phyloP scores from a whole-genome alignment of 2,888 invertebrate genomes.

The Lasioglossum malachurum region DNA sequence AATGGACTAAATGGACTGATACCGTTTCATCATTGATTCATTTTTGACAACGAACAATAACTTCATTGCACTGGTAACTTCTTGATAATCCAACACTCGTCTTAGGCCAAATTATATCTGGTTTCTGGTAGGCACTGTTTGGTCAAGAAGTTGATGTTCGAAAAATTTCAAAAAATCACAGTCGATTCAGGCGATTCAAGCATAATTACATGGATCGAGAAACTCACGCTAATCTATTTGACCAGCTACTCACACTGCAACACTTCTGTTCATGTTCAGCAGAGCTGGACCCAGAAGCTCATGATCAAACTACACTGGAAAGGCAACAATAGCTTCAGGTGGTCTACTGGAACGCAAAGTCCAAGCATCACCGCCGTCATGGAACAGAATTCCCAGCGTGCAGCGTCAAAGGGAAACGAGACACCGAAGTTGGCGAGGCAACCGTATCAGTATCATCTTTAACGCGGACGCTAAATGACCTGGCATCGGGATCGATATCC shows the following conservation, averaged over 20 bases:
- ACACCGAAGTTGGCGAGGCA: constrained; percentile 4
- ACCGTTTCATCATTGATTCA: too few species aligned
- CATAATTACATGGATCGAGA: background rate
- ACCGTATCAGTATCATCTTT: constrained; percentile 43
- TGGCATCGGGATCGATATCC: constrained; percentile 31
- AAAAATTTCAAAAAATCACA: background rate
- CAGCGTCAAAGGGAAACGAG: constrained; percentile 1
- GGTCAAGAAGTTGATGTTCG: background rate
- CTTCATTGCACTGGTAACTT: too few species aligned
- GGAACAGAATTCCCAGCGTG: constrained; percentile 3
- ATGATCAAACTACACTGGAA: background rate
- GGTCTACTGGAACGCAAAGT: background rate
- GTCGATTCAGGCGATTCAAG: background rate
- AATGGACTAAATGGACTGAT: too few species aligned
- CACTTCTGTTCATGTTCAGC: background rate
- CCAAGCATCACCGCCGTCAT: background rate
- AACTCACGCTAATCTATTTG: background rate
- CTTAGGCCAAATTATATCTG: too few species aligned
- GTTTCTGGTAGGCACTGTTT: too few species aligned
- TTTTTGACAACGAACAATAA: too few species aligned
- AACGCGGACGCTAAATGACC: background rate
- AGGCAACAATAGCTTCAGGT: background rate
- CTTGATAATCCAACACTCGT: too few species aligned
- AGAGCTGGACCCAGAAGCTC: background rate
- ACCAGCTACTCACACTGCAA: background rate